Evolutionary conservation across 2,888 invertebrate species (phyloP).

Genomic region (Drymonia ruficornis): DNA sequence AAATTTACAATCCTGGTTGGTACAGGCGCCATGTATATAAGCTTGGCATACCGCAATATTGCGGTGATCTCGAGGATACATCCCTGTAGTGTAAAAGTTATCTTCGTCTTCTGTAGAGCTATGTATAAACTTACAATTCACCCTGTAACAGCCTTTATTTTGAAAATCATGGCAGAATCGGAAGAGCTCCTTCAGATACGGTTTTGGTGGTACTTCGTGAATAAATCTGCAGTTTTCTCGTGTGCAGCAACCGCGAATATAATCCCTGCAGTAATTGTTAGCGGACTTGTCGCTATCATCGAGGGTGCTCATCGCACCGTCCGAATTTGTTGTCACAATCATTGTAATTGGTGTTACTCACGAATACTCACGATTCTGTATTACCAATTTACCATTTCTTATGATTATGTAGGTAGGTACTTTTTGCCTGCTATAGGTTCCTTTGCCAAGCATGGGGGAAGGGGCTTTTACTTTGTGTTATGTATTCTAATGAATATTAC

Average conservation of each 20-base stretch:
- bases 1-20: conserved; percentile 73
- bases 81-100: conserved; percentile 86
- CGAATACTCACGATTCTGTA: too few species aligned
- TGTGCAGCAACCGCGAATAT: conserved; percentile 75
- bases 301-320: conserved; percentile 50
- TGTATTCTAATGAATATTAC: too few species aligned
- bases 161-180: conserved; percentile 87
- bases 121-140: conserved; percentile 89
- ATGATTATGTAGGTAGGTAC: background rate
- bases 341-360: conserved; percentile 25
- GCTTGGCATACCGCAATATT: conserved; percentile 85
- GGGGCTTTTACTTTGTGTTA: too few species aligned
- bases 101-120: conserved; percentile 89
- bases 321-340: conserved; percentile 47
- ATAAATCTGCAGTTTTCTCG: conserved; percentile 83
- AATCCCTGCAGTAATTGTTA: conserved; percentile 77
- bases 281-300: conserved; percentile 59
- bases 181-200: conserved; percentile 68
- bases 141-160: conserved; percentile 87
- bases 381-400: background rate
- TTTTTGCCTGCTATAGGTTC: too few species aligned
- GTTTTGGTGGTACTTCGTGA: conserved; percentile 70
- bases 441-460: too few species aligned
- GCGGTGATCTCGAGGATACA: conserved; percentile 81
- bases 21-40: conserved; percentile 83